phyloP scores from a whole-genome alignment of 92 coral and sea anemone species.

The Diadumene lineata region DNA sequence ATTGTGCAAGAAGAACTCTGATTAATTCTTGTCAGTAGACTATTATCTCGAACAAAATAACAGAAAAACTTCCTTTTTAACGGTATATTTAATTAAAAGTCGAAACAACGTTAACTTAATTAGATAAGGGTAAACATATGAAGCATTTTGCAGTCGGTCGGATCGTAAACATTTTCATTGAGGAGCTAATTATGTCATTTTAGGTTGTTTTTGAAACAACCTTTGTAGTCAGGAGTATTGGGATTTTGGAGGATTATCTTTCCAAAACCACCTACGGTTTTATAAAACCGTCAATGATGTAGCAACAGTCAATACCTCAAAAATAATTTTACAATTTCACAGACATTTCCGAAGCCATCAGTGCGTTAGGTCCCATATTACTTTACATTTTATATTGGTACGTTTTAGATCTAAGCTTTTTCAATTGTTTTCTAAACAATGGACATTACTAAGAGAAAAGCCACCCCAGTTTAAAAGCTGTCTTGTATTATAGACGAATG shows the following conservation, averaged over 20 bases:
- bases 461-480: not conserved
- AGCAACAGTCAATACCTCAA: not conserved
- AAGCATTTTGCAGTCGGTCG: no score
- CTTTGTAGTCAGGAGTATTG: conserved; percentile 5
- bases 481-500: not conserved
- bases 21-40: not conserved
- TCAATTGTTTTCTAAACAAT: not conserved
- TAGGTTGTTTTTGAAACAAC: not conserved
- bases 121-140: no score
- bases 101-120: not conserved
- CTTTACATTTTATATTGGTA: not conserved
- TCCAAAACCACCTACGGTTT: conserved; percentile 24
- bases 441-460: not conserved
- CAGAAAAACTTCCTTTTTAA: not conserved
- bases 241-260: conserved; percentile 31
- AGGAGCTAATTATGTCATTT: not conserved
- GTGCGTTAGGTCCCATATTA: not conserved
- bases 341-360: not conserved
- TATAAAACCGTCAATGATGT: conserved; percentile 12
- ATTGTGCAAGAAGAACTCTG: not conserved
- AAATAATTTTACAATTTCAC: not conserved
- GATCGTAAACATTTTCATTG: no score
- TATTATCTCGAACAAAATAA: not conserved
- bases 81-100: not conserved
- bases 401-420: not conserved